Evolutionary conservation across 2,888 invertebrate genomes (phyloP), one percentile per base, ranked within the genome.

Genomic region (Bursaphelenchus okinawaensis): DNA sequence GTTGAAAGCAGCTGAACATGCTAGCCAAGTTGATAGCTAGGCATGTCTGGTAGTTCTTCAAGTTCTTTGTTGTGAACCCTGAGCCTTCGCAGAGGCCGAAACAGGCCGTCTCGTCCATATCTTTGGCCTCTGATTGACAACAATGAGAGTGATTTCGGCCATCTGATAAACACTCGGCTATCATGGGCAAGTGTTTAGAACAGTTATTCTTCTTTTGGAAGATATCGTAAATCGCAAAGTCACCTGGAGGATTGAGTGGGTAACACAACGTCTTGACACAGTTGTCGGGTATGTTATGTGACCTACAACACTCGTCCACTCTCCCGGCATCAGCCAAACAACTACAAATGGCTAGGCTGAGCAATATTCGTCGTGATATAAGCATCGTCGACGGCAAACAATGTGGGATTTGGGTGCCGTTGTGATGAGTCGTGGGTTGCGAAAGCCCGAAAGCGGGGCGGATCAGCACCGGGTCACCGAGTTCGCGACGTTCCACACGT

Each of bases 111-210:
- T 74, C 67, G 9, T 79, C 78, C 12, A 61, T 19, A 51, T 71
- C 63, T 23, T 67, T 68, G 22, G 75, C 71, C 9, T 72, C 68
- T 7, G 57, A 61, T 9, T 63, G 23, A 57, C 78, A 79, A 50
- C 81, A 81, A 16, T 60, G 59, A n/a, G 69, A 67, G 31, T 75
- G 70, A 64, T 81, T 75, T 26, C 78, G 68, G 19, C 79, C 81
- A 31, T 78, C 69, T 52, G 77, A 62, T 24, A 81, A 55, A 60
- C 81, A 81, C 20, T 66, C 59, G 1, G 78, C 68, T n/a, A 80
- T 72, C 19, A 55, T 29, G 12, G 68, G 61, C 19, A 81, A 56
- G 57, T 70, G 65, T 27, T 55, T 57, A 0, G 70, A 62, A 60
- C 79, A 81, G 20, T 72, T 65, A 55, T 68, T 69, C 7, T 56